These are phyloP conservation scores for Condylura cristata DNA, from an alignment of 2,113 vertebrate genomes.

Conservation along the genomic window DNA sequence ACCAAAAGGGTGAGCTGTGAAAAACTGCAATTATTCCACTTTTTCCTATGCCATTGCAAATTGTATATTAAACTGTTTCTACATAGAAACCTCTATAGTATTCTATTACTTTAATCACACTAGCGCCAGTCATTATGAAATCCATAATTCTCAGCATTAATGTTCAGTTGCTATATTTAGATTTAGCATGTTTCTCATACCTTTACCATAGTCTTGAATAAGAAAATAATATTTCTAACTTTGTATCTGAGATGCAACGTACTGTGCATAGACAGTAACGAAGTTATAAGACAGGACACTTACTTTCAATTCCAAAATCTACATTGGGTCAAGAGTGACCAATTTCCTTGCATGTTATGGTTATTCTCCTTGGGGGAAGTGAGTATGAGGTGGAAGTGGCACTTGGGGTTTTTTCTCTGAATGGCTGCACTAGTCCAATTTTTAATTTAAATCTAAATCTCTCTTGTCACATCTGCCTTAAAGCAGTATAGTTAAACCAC, in stretches of 20 bases:
- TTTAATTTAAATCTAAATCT: not conserved
- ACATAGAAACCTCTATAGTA: not conserved
- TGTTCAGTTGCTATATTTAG: not conserved
- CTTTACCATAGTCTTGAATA: not conserved
- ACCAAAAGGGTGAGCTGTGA: not conserved
- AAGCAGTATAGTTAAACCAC: not conserved
- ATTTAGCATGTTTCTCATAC: not conserved
- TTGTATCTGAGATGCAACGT: constrained; percentile 1
- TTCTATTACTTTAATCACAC: not conserved
- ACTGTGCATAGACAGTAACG: not conserved
- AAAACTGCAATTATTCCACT: not conserved
- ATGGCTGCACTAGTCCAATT: not conserved
- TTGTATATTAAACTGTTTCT: not conserved
- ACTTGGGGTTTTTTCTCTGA: not conserved
- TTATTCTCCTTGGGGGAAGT: not conserved
- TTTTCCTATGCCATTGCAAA: not conserved
- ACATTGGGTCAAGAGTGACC: not conserved
- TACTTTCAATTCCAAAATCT: not conserved
- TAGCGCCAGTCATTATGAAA: not conserved
- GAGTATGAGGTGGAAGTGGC: accelerated
- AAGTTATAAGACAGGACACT: not conserved
- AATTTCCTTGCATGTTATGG: not conserved
- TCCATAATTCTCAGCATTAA: not conserved
- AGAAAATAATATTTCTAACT: constrained; percentile 25
- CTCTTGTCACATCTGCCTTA: constrained; percentile 12